These are phyloP conservation scores for Bombus pascuorum DNA, from an alignment of 1,140 invertebrate genomes.

Conservation along the genomic window DNA sequence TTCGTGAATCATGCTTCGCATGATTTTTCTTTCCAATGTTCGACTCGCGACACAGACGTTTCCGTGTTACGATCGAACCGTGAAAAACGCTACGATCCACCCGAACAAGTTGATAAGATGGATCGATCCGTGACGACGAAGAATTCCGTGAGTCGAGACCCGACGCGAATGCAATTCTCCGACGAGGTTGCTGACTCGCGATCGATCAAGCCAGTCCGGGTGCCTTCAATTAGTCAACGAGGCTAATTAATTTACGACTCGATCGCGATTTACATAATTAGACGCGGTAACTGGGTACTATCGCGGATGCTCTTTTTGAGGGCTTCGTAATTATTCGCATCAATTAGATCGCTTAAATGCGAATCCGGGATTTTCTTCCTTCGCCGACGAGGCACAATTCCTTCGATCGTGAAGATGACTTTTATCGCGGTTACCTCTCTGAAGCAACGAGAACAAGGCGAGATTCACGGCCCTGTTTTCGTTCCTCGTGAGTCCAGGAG, in stretches of 20 bases:
- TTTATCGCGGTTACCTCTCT: not conserved
- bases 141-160: not conserved
- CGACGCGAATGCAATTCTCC: not conserved
- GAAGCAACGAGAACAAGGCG: not conserved
- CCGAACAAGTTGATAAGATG: not conserved
- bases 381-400: not conserved
- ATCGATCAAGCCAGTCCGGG: slow-evolving; percentile 55
- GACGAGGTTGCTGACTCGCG: slow-evolving; percentile 18
- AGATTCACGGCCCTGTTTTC: not conserved
- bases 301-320: slow-evolving; percentile 23
- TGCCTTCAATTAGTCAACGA: slow-evolving; percentile 59
- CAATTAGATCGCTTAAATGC: slow-evolving; percentile 33
- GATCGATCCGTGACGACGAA: slow-evolving; percentile 33
- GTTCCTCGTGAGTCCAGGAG: no score
- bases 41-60: not conserved
- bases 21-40: not conserved
- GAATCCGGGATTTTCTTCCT: not conserved
- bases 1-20: not conserved
- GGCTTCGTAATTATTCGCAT: slow-evolving; percentile 40
- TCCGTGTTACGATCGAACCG: not conserved
- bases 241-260: slow-evolving; percentile 60
- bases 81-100: not conserved
- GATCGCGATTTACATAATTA: slow-evolving; percentile 65
- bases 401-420: no score
- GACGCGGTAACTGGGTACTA: slow-evolving; percentile 31